These are phyloP conservation scores for Eidolon dupreanum DNA, from an alignment of 2,797 vertebrate species.

Conservation along the genomic window DNA sequence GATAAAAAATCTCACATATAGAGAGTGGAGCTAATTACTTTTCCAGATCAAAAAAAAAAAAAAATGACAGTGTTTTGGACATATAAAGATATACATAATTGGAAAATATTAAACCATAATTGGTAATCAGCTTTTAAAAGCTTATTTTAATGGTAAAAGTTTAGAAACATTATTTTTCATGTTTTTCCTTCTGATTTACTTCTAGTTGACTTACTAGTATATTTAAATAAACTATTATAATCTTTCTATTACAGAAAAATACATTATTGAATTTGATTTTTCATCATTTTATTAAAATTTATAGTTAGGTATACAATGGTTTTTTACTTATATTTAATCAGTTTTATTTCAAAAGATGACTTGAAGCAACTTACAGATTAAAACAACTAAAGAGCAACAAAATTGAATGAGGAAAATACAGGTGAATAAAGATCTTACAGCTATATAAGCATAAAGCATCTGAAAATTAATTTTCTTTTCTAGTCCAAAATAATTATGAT, in stretches of 20 bases:
- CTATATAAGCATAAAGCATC: background rate
- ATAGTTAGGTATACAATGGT: background rate
- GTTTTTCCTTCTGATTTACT: background rate
- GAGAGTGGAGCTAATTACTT: background rate
- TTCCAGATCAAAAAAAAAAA: background rate
- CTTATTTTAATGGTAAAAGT: background rate
- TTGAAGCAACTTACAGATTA: background rate
- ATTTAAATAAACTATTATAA: conserved; percentile 5
- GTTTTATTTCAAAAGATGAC: background rate
- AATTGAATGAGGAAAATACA: background rate
- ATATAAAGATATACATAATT: background rate
- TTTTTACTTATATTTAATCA: background rate
- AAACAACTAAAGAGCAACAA: background rate
- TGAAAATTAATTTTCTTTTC: background rate
- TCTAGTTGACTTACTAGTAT: background rate
- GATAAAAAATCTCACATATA: background rate
- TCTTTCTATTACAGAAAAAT: background rate
- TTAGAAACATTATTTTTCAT: background rate
- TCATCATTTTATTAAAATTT: background rate
- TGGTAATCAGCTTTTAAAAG: background rate
- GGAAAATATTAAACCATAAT: background rate
- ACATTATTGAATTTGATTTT: background rate
- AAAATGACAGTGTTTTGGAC: background rate
- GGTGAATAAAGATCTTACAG: background rate
- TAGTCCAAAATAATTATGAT: background rate